Evolutionary conservation across 2,113 vertebrate genomes (phyloP), one percentile per base, ranked within the genome.

Genomic region (Leucopsar rothschildi): DNA sequence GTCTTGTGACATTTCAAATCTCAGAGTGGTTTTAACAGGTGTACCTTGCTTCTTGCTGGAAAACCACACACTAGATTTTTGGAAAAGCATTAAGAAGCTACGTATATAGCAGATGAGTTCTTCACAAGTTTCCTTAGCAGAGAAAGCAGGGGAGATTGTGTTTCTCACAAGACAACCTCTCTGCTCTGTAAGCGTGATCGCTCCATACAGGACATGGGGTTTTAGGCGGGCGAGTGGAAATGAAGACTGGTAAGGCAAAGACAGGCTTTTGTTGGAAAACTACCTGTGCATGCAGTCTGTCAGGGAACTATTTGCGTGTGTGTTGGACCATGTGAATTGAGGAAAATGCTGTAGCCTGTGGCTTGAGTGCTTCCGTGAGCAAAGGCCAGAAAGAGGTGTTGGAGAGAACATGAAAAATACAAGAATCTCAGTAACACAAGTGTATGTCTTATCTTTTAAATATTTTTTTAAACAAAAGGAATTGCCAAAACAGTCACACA

Each of bases 321-420:
- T 35, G 10, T 76, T 82, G 69, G 40, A 31, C 31, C 16, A 2
- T 19, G 23, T 61, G 66, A 63, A 40, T 17, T 28, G 16, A 64
- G 28, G 66, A 93, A 64, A 83, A 35, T 33, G 10, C 35, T 47
- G 0, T 11, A n/a, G 47, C 0, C 0, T 29, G 9, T 49, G 45
- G 35, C 44, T 55, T 23, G 22, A 23, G 33, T 71, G 11, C 18
- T 84, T 63, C 28, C 25, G 28, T 75, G 76, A 72, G 29, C 22
- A 17, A 47, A 13, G 56, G 24, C 22, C 22, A 29, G 25, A 70
- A 56, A 33, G 56, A 47, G 23, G 21, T 53, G 11, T 56, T 66
- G 55, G 21, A 23, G 50, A 57, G 16, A 89, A 57, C 10, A 4
- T 44, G 42, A 65, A 64, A 64, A 80, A 55, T 47, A 50, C 23